phyloP scores from a whole-genome alignment of 2,888 invertebrate genomes.

The Epinotia bilunana region DNA sequence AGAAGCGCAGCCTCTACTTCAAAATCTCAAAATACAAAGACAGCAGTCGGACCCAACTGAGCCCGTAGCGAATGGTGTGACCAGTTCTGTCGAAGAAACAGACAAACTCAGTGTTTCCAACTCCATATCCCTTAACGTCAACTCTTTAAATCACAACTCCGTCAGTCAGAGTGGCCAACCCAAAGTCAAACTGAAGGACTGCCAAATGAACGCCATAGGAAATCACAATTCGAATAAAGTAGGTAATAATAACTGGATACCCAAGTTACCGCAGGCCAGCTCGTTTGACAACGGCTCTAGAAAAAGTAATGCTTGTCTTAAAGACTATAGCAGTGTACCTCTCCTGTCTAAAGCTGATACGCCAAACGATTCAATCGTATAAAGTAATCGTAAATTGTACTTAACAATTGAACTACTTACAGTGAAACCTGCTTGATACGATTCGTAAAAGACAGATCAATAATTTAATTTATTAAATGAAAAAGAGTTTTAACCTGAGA shows the following conservation, averaged over 20 bases:
- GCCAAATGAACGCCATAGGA: conserved; percentile 65
- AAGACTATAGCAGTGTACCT: conserved; percentile 81
- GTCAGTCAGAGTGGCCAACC: conserved; percentile 66
- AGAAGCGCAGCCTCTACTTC: conserved; percentile 72
- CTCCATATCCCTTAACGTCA: conserved; percentile 73
- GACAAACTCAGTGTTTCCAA: conserved; percentile 72
- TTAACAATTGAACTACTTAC: conserved; percentile 11
- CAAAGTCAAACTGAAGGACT: conserved; percentile 76
- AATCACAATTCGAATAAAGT: conserved; percentile 74
- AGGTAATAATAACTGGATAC: conserved; percentile 82
- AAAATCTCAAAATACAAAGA: conserved; percentile 70
- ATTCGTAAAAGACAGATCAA: neutral
- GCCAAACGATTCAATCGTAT: conserved; percentile 77
- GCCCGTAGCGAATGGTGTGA: conserved; percentile 69
- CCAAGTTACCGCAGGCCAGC: conserved; percentile 75
- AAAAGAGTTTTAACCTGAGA: neutral
- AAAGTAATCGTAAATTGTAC: conserved; percentile 44
- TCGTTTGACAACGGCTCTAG: conserved; percentile 77
- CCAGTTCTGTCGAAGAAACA: conserved; percentile 60
- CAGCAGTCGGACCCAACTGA: conserved; percentile 74
- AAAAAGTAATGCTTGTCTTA: conserved; percentile 69
- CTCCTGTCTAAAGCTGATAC: conserved; percentile 75
- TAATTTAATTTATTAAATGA: neutral
- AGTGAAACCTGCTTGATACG: neutral
- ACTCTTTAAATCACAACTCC: conserved; percentile 71